phyloP scores from a whole-genome alignment of 2,888 invertebrate genomes.

The Clusia tigrina region DNA sequence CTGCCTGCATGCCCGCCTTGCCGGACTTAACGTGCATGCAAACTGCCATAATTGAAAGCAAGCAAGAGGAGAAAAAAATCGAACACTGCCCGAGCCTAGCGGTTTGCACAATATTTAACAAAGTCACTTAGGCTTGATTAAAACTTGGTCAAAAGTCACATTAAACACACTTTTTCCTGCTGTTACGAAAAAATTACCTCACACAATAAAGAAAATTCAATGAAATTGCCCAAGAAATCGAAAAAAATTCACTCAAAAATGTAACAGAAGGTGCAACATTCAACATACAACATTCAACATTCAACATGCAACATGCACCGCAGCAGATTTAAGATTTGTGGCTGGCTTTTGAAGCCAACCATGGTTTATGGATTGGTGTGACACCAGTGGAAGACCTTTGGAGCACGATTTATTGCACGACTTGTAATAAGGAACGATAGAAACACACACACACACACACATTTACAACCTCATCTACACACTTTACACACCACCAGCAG shows the following conservation, averaged over 20 bases:
- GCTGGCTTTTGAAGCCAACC: not conserved
- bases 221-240: not conserved
- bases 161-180: not conserved
- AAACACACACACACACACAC: not conserved
- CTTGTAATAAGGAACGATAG: constrained; percentile 6
- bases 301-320: constrained; percentile 13
- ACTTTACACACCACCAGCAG: not conserved
- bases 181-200: not conserved
- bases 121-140: not conserved
- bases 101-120: no score
- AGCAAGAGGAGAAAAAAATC: no score
- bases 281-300: not conserved
- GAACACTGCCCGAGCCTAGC: no score
- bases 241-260: not conserved
- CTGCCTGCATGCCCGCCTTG: no score
- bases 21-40: no score
- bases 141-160: not conserved
- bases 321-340: not conserved
- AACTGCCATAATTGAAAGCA: no score
- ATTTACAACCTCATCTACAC: not conserved
- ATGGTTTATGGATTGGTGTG: constrained; percentile 39
- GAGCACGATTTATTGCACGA: constrained; percentile 63
- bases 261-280: not conserved
- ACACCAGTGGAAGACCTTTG: constrained; percentile 61
- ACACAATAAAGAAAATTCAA: not conserved